Evolutionary conservation across 2,113 vertebrate species (phyloP).

Genomic region (Crotalus viridis): DNA sequence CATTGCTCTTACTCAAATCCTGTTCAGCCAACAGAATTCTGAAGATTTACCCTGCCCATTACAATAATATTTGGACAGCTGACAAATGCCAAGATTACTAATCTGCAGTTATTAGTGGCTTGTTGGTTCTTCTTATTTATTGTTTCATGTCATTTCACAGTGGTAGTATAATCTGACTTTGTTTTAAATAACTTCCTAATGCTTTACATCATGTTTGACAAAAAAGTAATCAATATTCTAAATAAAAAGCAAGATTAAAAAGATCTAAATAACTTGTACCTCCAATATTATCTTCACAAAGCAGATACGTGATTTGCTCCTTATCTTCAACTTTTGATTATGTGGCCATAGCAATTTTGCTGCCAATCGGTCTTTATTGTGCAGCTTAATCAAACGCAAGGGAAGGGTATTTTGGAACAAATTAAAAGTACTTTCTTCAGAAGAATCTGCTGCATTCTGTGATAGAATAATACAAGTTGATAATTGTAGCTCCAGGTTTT

Average conservation of each 20-base stretch:
- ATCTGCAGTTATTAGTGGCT: not conserved
- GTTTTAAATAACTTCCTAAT: slow-evolving; percentile 53
- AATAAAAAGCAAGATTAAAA: slow-evolving; percentile 45
- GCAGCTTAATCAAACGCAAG: slow-evolving; percentile 13
- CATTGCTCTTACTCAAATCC: slow-evolving; percentile 24
- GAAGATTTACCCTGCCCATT: slow-evolving; percentile 5
- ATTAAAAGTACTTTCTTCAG: not conserved
- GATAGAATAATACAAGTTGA: not conserved
- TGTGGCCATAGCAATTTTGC: not conserved
- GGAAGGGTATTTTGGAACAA: not conserved
- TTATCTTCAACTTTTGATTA: not conserved
- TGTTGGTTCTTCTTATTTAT: slow-evolving; percentile 36
- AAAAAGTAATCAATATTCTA: slow-evolving; percentile 58
- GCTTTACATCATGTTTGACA: slow-evolving; percentile 54
- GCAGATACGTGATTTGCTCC: slow-evolving; percentile 33
- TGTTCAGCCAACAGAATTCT: slow-evolving; percentile 21
- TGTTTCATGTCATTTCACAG: slow-evolving; percentile 42
- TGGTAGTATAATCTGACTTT: slow-evolving; percentile 31
- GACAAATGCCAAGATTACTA: slow-evolving; percentile 16
- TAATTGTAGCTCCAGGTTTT: not conserved
- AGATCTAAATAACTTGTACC: slow-evolving; percentile 25
- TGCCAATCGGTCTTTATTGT: not conserved
- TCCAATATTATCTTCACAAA: slow-evolving; percentile 21
- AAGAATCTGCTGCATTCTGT: not conserved
- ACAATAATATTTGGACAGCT: slow-evolving; percentile 17